Conservation (phyloP, 1,140 invertebrate genomes). For the Drosophila murphyi region DNA sequence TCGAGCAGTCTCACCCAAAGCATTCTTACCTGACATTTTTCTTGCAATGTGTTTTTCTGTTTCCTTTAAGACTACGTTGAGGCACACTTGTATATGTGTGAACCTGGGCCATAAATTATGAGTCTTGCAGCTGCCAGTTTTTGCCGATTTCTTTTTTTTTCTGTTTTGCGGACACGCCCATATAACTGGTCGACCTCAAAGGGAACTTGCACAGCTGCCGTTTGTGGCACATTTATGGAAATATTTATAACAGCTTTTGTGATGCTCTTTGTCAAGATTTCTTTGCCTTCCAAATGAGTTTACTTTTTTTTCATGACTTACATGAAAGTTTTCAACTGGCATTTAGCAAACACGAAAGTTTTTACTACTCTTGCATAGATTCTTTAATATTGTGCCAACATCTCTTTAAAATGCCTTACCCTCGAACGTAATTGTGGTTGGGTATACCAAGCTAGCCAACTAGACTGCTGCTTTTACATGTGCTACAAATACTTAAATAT, state of each 20-base stretch:
- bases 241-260: constrained; percentile 65
- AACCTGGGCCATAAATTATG: constrained; percentile 65
- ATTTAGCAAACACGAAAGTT: constrained; percentile 24
- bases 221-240: constrained; percentile 44
- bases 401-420: constrained; percentile 30
- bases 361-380: constrained; percentile 34
- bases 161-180: constrained; percentile 40
- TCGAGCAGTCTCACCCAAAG: neutral
- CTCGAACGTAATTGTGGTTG: neutral
- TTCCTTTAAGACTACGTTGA: constrained; percentile 38
- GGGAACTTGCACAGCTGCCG: constrained; percentile 41
- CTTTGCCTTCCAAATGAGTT: constrained; percentile 3
- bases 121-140: constrained; percentile 65
- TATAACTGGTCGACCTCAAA: constrained; percentile 42
- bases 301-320: constrained; percentile 10
- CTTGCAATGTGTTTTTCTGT: constrained; percentile 15
- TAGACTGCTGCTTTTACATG: too few relatives aligned
- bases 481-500: too few relatives aligned
- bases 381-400: constrained; percentile 27
- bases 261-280: constrained; percentile 43
- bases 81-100: constrained; percentile 40
- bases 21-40: neutral
- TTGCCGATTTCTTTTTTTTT: constrained; percentile 19
- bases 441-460: neutral
- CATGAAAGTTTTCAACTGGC: constrained; percentile 38